These are phyloP conservation scores for Bubo bubo DNA, from an alignment of 2,113 vertebrate genomes.

Conservation along the genomic window DNA sequence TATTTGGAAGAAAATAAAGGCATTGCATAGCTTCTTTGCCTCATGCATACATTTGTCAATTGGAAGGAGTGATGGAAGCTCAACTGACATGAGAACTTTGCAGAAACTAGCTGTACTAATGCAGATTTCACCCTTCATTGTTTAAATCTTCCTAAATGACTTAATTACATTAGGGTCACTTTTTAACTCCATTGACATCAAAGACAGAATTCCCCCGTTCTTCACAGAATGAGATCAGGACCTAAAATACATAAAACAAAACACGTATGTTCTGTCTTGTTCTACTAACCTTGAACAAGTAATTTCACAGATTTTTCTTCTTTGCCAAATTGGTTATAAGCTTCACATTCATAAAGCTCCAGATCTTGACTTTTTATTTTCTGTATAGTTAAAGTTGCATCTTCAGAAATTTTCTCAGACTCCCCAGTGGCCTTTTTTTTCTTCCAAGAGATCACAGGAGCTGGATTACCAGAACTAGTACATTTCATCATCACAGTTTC, in stretches of 20 bases:
- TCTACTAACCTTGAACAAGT: conserved; percentile 69
- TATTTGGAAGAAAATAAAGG: neutral
- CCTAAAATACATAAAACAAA: neutral
- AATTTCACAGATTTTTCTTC: conserved; percentile 59
- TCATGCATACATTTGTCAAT: neutral
- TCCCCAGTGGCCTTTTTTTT: conserved; percentile 1
- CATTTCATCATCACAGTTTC: conserved; percentile 71
- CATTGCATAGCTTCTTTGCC: neutral
- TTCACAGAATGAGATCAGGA: neutral
- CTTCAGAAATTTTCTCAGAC: conserved; percentile 23
- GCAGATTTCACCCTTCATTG: neutral
- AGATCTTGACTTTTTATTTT: conserved; percentile 61
- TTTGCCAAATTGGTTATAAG: conserved; percentile 55
- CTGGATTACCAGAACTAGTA: conserved; percentile 67
- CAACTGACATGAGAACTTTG: neutral
- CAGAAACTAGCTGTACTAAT: neutral
- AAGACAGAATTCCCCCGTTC: neutral
- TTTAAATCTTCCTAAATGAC: neutral
- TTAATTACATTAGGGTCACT: neutral
- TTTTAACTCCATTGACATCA: neutral
- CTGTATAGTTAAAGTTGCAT: conserved; percentile 61
- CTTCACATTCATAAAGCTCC: conserved; percentile 75
- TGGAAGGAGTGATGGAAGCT: neutral
- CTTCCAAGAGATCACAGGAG: conserved; percentile 69
- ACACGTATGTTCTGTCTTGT: neutral